Base-by-base conservation (phyloP, 2,797 vertebrate species). In the Lithobates pipiens region DNA sequence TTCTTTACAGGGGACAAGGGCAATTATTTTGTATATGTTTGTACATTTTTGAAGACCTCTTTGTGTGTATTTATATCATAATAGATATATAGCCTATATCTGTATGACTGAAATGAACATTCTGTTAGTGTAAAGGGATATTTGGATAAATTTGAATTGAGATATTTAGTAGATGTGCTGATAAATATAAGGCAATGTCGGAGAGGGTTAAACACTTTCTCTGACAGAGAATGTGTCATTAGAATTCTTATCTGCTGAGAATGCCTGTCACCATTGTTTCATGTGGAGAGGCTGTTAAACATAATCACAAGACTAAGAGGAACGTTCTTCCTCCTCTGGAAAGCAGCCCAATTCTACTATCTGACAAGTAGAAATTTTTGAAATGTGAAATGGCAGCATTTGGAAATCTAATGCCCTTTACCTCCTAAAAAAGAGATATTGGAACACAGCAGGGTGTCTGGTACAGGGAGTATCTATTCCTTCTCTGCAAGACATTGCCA, bases 301-400 rank as follows among this genome's bases (percentile, higher is more conserved):
- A 78, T 86, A 73, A 86, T 86, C 85, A 82, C 34, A 85, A 80
- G 71, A 77, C 46, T 67, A 77, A 78, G 69, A 67, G 23, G 57
- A 72, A 75, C 75, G 75, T 83, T 78, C 44, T 68, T 79, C 69
- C 61, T 80, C 68, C 21, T 42, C 76, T 87, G 80, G 68, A 83
- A 67, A 25, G 69, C 61, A 75, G 76, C 70, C 81, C 76, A 83
- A 87, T 82, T 82, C 75, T 70, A 82, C 25, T 83, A 54, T 86
- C 78, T 86, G 84, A 86, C 79, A 82, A 79, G 39, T 16, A 46
- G 71, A 81, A 81, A 81, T 29, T 81, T 69, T 86, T 86, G 85
- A 83, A 86, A 86, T 86, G 80, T 57, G 70, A 87, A 87, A 87
- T 75, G 73, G 85, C 76, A 75, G 71, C 39, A 34, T 79, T 87